These are phyloP conservation scores for Leptocoma aspasia DNA, from an alignment of 2,113 vertebrate species.

Conservation along the genomic window DNA sequence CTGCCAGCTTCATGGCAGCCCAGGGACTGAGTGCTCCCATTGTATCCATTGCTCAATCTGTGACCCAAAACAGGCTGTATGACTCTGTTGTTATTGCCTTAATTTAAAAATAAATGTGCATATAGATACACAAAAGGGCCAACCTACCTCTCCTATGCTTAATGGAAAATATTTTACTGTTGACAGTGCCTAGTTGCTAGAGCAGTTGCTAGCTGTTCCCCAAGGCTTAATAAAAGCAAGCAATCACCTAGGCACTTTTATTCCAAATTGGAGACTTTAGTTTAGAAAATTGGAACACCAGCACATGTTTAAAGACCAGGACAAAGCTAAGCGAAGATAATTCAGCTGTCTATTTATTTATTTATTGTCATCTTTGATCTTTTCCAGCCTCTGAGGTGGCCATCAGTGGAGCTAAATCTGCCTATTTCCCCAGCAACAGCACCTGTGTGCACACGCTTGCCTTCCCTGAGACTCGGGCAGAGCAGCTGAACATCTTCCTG, in stretches of 20 bases:
- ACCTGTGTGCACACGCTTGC: constrained; percentile 64
- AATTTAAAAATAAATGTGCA: background rate
- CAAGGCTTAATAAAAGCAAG: background rate
- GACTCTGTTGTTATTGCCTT: background rate
- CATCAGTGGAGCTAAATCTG: constrained; percentile 55
- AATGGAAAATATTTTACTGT: background rate
- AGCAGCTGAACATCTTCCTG: background rate
- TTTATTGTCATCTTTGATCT: background rate
- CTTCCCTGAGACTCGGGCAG: background rate
- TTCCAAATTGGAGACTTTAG: background rate
- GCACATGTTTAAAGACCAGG: background rate
- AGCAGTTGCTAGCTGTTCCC: background rate
- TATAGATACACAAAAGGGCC: background rate
- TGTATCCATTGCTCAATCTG: background rate
- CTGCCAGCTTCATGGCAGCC: background rate
- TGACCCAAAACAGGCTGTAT: background rate
- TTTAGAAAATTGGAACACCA: background rate
- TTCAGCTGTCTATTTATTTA: background rate
- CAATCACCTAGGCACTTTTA: background rate
- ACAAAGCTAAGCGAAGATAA: background rate
- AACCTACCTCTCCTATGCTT: background rate
- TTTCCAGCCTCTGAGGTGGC: constrained; percentile 19
- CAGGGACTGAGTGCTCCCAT: background rate
- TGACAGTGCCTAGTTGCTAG: background rate
- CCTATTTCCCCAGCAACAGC: constrained; percentile 70